These are phyloP conservation scores for Gonioctena quinquepunctata DNA, from an alignment of 1,140 invertebrate genomes.

Conservation along the genomic window DNA sequence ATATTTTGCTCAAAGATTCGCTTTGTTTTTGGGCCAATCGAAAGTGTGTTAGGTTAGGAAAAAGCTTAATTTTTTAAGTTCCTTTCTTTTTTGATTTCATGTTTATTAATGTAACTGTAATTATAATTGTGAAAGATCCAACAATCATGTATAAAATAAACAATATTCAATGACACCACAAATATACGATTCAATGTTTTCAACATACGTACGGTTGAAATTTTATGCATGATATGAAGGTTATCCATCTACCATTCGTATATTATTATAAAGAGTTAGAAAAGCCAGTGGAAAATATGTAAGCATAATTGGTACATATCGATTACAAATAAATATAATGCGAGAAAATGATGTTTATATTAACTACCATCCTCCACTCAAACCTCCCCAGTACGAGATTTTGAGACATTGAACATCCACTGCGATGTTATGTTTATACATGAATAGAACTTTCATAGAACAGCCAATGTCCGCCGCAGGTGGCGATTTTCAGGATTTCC, in stretches of 20 bases:
- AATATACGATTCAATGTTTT: not conserved
- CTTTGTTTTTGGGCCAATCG: not conserved
- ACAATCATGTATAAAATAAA: slow-evolving; percentile 10
- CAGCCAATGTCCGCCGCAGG: no score
- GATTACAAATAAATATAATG: slow-evolving; percentile 19
- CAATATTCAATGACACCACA: no score
- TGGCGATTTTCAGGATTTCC: no score
- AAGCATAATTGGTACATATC: slow-evolving; percentile 23
- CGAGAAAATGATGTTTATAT: no score
- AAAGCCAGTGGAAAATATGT: slow-evolving; percentile 8
- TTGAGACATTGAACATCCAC: no score
- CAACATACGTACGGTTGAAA: not conserved
- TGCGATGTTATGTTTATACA: no score
- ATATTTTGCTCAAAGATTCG: not conserved
- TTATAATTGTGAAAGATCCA: not conserved
- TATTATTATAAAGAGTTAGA: slow-evolving; percentile 4
- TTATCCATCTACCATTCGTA: not conserved
- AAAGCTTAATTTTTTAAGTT: not conserved
- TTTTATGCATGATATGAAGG: not conserved
- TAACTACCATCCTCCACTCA: no score
- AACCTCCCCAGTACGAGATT: no score
- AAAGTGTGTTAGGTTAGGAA: not conserved
- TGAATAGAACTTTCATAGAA: no score
- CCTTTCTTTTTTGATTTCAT: not conserved
- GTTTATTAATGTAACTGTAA: not conserved